Percentiles rank a stretch among this genome's conserved stretches.
phyloP scores from a whole-genome alignment of 1,140 invertebrate genomes.

The Rhagoletis zephyria region DNA sequence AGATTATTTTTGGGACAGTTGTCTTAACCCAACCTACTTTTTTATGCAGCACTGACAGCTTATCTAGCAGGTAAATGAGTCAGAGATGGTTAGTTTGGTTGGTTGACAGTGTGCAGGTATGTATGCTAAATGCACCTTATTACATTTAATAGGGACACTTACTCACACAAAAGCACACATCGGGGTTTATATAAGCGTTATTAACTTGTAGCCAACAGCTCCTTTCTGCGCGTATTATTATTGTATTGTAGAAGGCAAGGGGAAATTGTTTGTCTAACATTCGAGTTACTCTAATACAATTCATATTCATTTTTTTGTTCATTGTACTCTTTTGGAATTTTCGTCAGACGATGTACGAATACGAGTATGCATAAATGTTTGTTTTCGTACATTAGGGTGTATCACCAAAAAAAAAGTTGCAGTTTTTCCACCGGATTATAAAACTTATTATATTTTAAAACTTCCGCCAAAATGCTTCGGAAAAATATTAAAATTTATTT shows the following conservation, averaged over 20 bases:
- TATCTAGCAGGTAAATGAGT: neutral
- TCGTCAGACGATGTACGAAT: too few relatives aligned
- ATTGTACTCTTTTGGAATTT: neutral
- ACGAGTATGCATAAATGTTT: too few relatives aligned
- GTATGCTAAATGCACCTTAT: too few relatives aligned
- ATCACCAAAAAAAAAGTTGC: too few relatives aligned
- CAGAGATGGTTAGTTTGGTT: too few relatives aligned
- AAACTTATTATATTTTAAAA: too few relatives aligned
- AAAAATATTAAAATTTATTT: neutral
- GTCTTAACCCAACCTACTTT: neutral
- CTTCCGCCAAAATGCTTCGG: too few relatives aligned
- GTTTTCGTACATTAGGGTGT: too few relatives aligned
- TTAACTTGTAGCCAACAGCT: neutral
- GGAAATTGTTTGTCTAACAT: neutral
- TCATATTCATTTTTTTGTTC: neutral
- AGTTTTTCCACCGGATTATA: too few relatives aligned
- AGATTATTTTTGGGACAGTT: constrained; percentile 12
- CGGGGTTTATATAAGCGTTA: too few relatives aligned
- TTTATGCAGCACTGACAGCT: neutral
- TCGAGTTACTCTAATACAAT: neutral
- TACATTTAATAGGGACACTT: too few relatives aligned
- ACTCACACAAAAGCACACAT: too few relatives aligned
- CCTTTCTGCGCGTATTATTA: neutral
- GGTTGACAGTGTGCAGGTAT: neutral
- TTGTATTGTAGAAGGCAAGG: neutral